A percentile compares a stretch with the other conserved stretches of the same genome.
Evolutionary conservation across 2,797 vertebrate genomes (phyloP).

Genomic region (Acipenser transmontanus): DNA sequence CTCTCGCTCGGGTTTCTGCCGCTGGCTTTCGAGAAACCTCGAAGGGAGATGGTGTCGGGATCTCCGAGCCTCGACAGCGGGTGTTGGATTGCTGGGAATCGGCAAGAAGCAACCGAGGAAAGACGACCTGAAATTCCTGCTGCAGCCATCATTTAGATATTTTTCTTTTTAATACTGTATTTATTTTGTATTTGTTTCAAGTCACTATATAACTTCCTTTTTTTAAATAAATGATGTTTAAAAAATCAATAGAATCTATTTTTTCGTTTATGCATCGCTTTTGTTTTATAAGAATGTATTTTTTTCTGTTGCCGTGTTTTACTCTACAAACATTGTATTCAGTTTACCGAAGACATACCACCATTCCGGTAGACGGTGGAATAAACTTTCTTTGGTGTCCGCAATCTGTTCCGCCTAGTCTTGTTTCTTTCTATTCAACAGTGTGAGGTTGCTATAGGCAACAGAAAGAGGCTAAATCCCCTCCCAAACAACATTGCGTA

Average conservation of each 20-base stretch:
- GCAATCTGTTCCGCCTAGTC: conserved; percentile 9
- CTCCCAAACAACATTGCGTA: not conserved
- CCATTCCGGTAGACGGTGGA: not conserved
- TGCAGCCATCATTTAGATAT: conserved; percentile 7
- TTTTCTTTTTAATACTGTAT: no score
- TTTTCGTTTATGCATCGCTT: no score
- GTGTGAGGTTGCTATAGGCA: conserved; percentile 34
- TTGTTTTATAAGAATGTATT: no score
- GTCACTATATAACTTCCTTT: no score
- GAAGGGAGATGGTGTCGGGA: conserved; percentile 30
- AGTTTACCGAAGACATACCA: no score
- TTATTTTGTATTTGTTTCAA: no score
- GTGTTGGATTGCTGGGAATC: conserved; percentile 30
- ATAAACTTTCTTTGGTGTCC: conserved; percentile 8
- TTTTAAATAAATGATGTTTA: no score
- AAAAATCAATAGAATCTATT: no score
- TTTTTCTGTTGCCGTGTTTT: no score
- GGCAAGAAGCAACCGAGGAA: conserved; percentile 16
- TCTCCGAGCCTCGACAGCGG: conserved; percentile 32
- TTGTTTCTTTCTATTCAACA: conserved; percentile 28
- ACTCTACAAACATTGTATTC: no score
- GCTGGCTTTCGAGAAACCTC: conserved; percentile 26
- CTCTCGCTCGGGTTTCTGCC: not conserved
- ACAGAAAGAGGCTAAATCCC: conserved; percentile 23
- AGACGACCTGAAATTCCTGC: conserved; percentile 19